Conservation (phyloP, 2,113 vertebrate species). For the Sylvia atricapilla region DNA sequence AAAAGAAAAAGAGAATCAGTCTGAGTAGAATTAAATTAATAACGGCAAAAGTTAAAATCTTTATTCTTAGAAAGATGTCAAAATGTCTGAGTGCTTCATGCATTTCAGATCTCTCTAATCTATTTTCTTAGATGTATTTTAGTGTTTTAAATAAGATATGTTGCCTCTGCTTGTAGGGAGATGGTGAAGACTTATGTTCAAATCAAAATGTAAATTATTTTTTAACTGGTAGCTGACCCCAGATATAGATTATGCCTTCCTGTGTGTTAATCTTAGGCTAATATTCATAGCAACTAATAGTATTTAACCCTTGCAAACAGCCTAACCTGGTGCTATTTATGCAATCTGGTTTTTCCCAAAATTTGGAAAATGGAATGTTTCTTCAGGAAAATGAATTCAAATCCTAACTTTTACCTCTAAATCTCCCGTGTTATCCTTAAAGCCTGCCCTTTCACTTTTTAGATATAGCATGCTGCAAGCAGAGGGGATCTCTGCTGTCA, state of each 20-base stretch:
- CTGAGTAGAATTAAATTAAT: not conserved
- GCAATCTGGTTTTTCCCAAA: not conserved
- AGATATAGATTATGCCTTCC: not conserved
- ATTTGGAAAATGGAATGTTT: not conserved
- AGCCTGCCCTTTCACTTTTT: not conserved
- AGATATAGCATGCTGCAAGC: not conserved
- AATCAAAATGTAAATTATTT: not conserved
- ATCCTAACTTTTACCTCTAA: not conserved
- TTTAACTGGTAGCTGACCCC: not conserved
- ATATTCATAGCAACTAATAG: not conserved
- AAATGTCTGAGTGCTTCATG: not conserved
- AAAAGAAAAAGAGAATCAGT: not conserved
- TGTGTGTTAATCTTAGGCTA: not conserved
- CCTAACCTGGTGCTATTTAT: not conserved
- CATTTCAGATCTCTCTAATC: not conserved
- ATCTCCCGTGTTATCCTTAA: not conserved
- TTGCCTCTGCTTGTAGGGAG: not conserved
- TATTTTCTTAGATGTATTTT: not conserved
- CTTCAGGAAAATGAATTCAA: not conserved
- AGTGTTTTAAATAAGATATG: not conserved
- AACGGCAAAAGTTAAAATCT: not conserved
- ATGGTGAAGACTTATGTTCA: not conserved
- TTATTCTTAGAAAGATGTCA: not conserved
- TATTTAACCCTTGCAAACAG: not conserved
- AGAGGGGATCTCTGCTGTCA: not conserved